These are phyloP conservation scores for Falco punctatus DNA, from an alignment of 2,113 vertebrate genomes.

Conservation along the genomic window DNA sequence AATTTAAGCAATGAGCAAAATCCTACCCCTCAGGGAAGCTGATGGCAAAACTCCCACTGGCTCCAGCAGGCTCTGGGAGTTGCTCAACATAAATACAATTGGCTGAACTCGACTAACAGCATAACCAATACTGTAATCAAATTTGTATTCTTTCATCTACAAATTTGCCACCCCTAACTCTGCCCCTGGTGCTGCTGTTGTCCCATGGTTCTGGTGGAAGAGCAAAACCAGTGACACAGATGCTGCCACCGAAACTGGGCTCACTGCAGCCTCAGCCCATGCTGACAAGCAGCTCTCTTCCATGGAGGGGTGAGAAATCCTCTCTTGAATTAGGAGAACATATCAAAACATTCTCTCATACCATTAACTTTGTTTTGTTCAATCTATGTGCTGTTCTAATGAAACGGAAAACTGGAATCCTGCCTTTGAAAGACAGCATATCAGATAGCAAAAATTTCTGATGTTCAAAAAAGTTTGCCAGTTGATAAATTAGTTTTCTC, in stretches of 20 bases:
- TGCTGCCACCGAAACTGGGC: background rate
- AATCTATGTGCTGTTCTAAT: background rate
- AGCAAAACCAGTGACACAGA: background rate
- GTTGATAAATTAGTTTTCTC: background rate
- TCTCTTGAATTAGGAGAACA: background rate
- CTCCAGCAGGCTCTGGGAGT: background rate
- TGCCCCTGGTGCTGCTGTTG: background rate
- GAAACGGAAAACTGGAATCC: background rate
- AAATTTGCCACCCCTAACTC: background rate
- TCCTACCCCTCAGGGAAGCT: background rate
- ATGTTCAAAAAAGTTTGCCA: background rate
- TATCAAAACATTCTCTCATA: background rate
- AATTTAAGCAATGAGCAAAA: constrained; percentile 28
- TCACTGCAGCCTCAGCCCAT: background rate
- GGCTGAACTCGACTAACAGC: background rate
- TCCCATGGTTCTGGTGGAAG: background rate
- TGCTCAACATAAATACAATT: background rate
- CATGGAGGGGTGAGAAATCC: background rate
- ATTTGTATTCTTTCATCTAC: background rate
- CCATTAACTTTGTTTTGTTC: background rate
- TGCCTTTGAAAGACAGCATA: background rate
- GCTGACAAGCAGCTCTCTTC: background rate
- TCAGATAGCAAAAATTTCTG: background rate
- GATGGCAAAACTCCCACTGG: background rate
- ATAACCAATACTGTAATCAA: background rate